These are phyloP conservation scores for Corynorhinus townsendii DNA, from an alignment of 2,113 vertebrate genomes.

Conservation along the genomic window DNA sequence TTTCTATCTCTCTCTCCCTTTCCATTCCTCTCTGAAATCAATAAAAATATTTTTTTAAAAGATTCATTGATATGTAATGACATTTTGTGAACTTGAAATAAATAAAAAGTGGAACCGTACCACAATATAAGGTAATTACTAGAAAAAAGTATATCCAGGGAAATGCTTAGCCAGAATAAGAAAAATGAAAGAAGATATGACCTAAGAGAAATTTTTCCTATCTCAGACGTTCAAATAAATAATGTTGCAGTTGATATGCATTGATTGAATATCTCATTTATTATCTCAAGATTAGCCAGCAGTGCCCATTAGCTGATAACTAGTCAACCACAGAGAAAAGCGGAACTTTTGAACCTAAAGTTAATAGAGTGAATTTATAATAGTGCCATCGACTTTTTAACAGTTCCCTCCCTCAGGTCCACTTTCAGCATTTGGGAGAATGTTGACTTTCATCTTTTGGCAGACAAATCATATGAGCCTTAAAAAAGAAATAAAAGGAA, in stretches of 20 bases:
- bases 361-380: neutral
- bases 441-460: neutral
- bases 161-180: neutral
- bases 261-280: neutral
- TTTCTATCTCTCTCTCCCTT: no score
- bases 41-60: neutral
- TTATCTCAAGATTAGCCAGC: neutral
- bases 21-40: no score
- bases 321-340: neutral
- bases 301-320: neutral
- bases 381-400: neutral
- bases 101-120: neutral
- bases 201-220: neutral
- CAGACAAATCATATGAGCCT: neutral
- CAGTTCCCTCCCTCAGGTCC: neutral
- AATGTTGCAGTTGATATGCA: neutral
- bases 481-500: neutral
- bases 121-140: neutral
- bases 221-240: conserved; percentile 1
- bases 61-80: neutral
- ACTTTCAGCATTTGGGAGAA: neutral
- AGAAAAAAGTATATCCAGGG: neutral
- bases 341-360: neutral
- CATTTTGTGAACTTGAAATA: conserved; percentile 17
- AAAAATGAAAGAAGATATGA: neutral